Conservation (phyloP, 2,888 invertebrate genomes). For the Crocallis elinguaria region DNA sequence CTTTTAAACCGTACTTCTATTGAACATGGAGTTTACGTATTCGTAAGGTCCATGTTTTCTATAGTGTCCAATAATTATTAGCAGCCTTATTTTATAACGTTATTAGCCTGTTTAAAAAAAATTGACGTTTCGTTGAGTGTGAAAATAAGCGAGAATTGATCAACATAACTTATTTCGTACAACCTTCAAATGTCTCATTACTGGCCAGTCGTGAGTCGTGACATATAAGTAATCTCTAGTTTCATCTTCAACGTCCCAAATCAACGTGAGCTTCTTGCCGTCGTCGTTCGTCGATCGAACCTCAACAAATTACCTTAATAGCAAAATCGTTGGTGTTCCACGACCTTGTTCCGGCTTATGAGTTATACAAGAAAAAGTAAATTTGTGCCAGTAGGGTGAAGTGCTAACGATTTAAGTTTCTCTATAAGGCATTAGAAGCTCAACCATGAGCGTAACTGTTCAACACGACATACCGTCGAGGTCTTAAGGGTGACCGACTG, state of each 20-base stretch:
- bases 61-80: too few species aligned
- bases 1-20: too few species aligned
- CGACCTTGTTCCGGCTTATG: constrained; percentile 13
- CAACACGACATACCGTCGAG: constrained; percentile 1
- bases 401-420: constrained; percentile 16
- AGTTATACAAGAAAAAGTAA: constrained; percentile 21
- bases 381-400: constrained; percentile 19
- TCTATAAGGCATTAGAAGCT: constrained; percentile 13
- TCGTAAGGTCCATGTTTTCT: too few species aligned
- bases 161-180: background rate
- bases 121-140: too few species aligned
- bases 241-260: constrained; percentile 8
- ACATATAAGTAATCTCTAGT: constrained; percentile 9
- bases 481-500: constrained; percentile 2
- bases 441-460: constrained; percentile 18
- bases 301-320: constrained; percentile 15
- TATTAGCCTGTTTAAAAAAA: too few species aligned
- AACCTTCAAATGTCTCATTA: constrained; percentile 8
- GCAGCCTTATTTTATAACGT: too few species aligned
- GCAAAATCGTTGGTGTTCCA: constrained; percentile 7
- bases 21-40: too few species aligned
- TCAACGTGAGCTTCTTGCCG: background rate
- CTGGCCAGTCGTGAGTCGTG: constrained; percentile 5
- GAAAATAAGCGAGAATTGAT: background rate
- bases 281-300: background rate